A percentile compares a stretch with the other conserved stretches of the same genome.
phyloP scores from a whole-genome alignment of 2,888 invertebrate species.

The Hemicrepidius hirtus region DNA sequence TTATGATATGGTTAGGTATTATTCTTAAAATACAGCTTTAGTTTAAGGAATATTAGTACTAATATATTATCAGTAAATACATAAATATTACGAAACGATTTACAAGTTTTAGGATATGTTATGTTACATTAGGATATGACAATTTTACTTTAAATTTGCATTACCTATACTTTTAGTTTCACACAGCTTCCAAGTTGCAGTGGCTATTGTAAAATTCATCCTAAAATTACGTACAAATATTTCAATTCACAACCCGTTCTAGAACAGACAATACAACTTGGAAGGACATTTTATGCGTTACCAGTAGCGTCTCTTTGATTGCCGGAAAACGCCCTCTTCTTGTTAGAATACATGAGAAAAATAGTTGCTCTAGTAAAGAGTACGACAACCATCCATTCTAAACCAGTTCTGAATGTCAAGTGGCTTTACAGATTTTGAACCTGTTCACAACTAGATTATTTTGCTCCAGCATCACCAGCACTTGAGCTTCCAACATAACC shows the following conservation, averaged over 20 bases:
- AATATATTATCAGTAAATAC: slow-evolving; percentile 26
- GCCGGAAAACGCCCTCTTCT: slow-evolving; percentile 6
- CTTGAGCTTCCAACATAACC: slow-evolving; percentile 21
- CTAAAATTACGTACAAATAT: neutral
- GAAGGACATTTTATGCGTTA: neutral
- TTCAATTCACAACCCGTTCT: slow-evolving; percentile 1
- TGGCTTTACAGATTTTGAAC: slow-evolving; percentile 12
- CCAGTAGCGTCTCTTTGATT: slow-evolving; percentile 9
- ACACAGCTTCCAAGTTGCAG: slow-evolving; percentile 15
- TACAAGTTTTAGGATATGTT: slow-evolving; percentile 40
- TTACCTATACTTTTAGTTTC: slow-evolving; percentile 8
- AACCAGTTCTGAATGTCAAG: neutral
- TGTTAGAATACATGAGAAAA: slow-evolving; percentile 8
- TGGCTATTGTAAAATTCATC: neutral
- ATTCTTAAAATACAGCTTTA: slow-evolving; percentile 24
- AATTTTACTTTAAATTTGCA: slow-evolving; percentile 24
- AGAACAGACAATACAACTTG: slow-evolving; percentile 14
- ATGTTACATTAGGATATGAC: slow-evolving; percentile 46
- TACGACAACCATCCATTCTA: slow-evolving; percentile 18
- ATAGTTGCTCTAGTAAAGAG: slow-evolving; percentile 1
- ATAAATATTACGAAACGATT: slow-evolving; percentile 30
- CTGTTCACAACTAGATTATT: slow-evolving; percentile 3
- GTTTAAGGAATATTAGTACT: neutral
- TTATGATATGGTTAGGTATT: neutral
- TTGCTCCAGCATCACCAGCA: slow-evolving; percentile 3